Base-by-base conservation (phyloP, 2,888 invertebrate species). In the Rosalia funebris region DNA sequence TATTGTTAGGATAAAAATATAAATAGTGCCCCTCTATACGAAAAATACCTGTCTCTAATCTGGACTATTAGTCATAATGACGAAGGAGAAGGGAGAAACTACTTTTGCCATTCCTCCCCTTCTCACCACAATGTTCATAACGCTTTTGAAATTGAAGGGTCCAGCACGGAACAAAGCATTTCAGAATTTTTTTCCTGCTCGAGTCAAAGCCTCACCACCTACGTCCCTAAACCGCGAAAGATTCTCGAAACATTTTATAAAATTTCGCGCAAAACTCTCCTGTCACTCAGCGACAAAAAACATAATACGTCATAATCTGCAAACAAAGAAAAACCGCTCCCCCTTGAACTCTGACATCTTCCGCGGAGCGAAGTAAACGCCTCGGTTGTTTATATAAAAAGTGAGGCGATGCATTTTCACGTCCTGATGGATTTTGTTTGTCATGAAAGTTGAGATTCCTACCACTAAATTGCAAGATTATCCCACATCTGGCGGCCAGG, bases 381-480 rank as follows among this genome's bases (percentile, higher is more conserved):
- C 25, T 3, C 25, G 25, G 3, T 25, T 25, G 7, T 25, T 25
- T 25, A 25, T 7, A 25, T 7, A 25, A 25, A 25, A 25, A 25
- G 25, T 25, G 7, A 7, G 3, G 5, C 25, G n/a, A 15, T 39
- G 50, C 31, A 39, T 50, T 50, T 15, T 25, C 39, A 25, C 20
- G n/a, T 25, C 31, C 20, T 57, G 50, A 48, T 44, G 57, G 57
- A 48, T 57, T 48, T 32, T 50, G 41, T 48, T 57, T 57, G 42
- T 48, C 25, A n/a, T 9, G 44, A 36, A 42, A 48, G 48, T 48
- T 34, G 42, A 50, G 57, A 34, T 48, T 32, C 44, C 10, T 31
- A 36, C 57, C 57, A 44, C 57, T 57, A 57, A 50, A 57, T 57
- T 57, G 47, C 41, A 7, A 32, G 57, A 47, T 50, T 57, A 57